phyloP scores from a whole-genome alignment of 1,140 invertebrate species.

The Sinella curviseta region DNA sequence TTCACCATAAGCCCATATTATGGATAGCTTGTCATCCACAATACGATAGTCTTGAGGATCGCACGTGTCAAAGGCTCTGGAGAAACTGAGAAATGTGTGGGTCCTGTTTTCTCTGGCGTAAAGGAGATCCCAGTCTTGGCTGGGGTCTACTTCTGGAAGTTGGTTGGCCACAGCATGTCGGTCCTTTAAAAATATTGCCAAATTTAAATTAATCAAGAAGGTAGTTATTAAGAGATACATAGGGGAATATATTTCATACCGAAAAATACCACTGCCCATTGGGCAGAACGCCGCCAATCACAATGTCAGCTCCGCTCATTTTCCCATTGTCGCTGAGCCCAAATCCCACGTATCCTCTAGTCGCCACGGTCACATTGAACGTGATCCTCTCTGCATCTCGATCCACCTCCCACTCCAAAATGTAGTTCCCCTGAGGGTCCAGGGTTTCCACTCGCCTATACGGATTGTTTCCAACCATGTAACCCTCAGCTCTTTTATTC shows the following conservation, averaged over 20 bases:
- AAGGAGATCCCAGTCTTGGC: conserved; percentile 68
- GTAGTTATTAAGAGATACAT: no score
- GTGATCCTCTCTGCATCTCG: neutral
- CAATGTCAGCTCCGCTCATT: conserved; percentile 15
- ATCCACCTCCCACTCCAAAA: conserved; percentile 2
- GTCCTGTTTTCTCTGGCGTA: conserved; percentile 70
- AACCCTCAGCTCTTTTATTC: no score
- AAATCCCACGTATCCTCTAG: conserved; percentile 15
- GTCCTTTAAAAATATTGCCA: no score
- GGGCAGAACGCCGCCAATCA: neutral
- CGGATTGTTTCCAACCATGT: no score
- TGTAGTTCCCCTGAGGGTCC: neutral
- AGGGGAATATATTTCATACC: no score
- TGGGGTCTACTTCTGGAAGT: conserved; percentile 67
- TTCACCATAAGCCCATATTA: neutral
- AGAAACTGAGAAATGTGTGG: conserved; percentile 69
- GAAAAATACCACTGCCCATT: neutral
- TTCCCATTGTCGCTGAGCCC: neutral
- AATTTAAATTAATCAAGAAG: no score
- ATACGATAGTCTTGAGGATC: neutral
- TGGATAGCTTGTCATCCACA: neutral
- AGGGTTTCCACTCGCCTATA: neutral
- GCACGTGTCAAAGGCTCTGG: conserved; percentile 68
- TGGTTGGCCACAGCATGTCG: conserved; percentile 63
- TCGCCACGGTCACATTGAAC: conserved; percentile 1